Base-by-base conservation (phyloP, 2,888 invertebrate genomes). In the Dicycla oo region DNA sequence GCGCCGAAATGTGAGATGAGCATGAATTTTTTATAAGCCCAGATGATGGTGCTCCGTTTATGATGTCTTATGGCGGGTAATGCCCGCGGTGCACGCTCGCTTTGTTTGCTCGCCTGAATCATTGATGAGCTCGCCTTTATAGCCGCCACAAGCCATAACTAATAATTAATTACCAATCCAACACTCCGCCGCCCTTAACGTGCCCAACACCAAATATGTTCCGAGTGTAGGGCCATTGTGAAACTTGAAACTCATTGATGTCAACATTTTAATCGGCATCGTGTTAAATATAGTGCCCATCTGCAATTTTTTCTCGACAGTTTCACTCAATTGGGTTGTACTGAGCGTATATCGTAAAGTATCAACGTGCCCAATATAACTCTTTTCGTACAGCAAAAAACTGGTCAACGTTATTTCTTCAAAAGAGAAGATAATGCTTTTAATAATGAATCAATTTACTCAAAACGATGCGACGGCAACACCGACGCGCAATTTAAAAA, bases 1-100 rank as follows among this genome's bases (percentile, higher is more conserved):
- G 95, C 94, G 94, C 93, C 95, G 95, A 96, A 95, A 95, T 95
- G 95, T 95, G 94, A 95, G 96, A 96, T 96, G 95, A 95, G 93
- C 92, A 95, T 96, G 96, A 96, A 96, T 96, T 95, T 95, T 96
- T 95, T 95, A 96, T 96, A 95, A 95, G 95, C 91, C 89, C 94
- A 95, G 95, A 95, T 96, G 96, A 95, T 96, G 95, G 95, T 94
- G 92, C 92, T 88, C 93, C 95, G 95, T 96, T 96, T 96, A 96
- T 96, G 96, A 96, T 94, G 95, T 94, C 95, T 95, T 95, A 95
- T 93, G 92, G 93, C 90, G 94, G 93, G 93, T 95, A 95, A 96
- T 95, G 95, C 89, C 85, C 91, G 89, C 91, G 88, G 87, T 91
- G 93, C 96, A 95, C 95, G 95, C 94, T 91, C 89, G 89, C 91